phyloP scores from a whole-genome alignment of 2,113 vertebrate genomes.

The Psilopogon haemacephalus region DNA sequence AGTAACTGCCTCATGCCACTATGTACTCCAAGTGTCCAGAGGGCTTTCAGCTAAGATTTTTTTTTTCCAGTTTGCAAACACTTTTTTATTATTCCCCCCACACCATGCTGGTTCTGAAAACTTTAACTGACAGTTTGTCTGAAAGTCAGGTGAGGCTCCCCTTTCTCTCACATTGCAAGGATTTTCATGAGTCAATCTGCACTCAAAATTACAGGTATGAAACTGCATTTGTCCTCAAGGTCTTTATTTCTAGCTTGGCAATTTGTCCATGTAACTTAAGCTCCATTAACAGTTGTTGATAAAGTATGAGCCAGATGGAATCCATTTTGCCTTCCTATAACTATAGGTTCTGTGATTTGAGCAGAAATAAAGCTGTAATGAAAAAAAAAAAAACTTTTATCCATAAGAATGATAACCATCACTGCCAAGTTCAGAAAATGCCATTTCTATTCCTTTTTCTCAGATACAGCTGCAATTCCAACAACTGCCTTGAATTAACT shows the following conservation, averaged over 20 bases:
- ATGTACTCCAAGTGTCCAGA: not conserved
- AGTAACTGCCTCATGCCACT: not conserved
- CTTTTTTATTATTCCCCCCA: too few relatives aligned
- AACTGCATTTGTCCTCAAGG: conserved; percentile 21
- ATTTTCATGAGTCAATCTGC: not conserved
- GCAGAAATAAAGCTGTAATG: not conserved
- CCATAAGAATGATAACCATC: not conserved
- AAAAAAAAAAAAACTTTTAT: conserved; percentile 27
- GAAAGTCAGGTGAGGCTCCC: not conserved
- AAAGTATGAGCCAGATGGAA: not conserved
- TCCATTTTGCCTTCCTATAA: conserved; percentile 4
- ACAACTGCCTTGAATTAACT: not conserved
- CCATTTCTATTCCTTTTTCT: not conserved
- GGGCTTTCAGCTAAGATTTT: not conserved
- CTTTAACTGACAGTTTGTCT: conserved; percentile 1
- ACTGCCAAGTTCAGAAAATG: not conserved
- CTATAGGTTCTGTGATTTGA: not conserved
- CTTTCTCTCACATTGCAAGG: not conserved
- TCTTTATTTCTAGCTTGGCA: conserved; percentile 1
- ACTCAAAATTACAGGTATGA: conserved; percentile 26
- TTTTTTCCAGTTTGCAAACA: not conserved
- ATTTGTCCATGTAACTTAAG: not conserved
- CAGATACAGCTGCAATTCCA: not conserved
- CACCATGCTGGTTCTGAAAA: not conserved
- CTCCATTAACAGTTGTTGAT: not conserved